These are phyloP conservation scores for Delphinapterus leucas DNA, from an alignment of 2,113 vertebrate species.

Conservation along the genomic window DNA sequence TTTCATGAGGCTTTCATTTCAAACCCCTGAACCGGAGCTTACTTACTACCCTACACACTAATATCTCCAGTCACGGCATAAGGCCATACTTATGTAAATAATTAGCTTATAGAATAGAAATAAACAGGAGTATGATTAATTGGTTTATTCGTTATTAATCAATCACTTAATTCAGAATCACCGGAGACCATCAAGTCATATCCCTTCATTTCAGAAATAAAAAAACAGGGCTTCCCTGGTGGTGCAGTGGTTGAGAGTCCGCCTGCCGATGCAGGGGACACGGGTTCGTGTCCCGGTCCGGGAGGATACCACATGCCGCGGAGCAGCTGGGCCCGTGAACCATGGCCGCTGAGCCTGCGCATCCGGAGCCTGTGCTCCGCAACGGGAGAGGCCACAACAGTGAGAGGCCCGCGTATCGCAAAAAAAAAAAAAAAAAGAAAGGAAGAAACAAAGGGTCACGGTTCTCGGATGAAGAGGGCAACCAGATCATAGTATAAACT, in stretches of 20 bases:
- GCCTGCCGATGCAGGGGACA: too few relatives aligned
- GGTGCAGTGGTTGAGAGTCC: too few relatives aligned
- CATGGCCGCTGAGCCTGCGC: too few relatives aligned
- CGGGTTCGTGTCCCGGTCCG: too few relatives aligned
- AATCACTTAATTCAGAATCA: slow-evolving; percentile 7
- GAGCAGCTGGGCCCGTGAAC: too few relatives aligned
- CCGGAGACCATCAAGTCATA: not conserved
- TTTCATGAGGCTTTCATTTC: not conserved
- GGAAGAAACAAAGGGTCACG: not conserved
- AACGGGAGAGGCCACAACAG: too few relatives aligned
- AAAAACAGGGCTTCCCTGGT: too few relatives aligned
- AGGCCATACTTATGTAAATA: not conserved
- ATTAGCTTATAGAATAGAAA: not conserved
- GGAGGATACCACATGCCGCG: too few relatives aligned
- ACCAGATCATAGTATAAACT: not conserved
- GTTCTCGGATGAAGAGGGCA: not conserved
- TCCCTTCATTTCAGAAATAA: not conserved
- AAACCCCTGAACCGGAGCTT: not conserved
- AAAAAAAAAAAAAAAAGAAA: not conserved
- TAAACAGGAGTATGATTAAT: not conserved
- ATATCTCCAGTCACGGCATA: not conserved
- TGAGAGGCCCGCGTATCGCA: too few relatives aligned
- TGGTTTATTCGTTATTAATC: slow-evolving; percentile 28
- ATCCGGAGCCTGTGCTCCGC: too few relatives aligned
- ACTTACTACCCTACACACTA: not conserved